Evolutionary conservation across 1,140 invertebrate genomes (phyloP).

Genomic region (Doryteuthis pealeii): DNA sequence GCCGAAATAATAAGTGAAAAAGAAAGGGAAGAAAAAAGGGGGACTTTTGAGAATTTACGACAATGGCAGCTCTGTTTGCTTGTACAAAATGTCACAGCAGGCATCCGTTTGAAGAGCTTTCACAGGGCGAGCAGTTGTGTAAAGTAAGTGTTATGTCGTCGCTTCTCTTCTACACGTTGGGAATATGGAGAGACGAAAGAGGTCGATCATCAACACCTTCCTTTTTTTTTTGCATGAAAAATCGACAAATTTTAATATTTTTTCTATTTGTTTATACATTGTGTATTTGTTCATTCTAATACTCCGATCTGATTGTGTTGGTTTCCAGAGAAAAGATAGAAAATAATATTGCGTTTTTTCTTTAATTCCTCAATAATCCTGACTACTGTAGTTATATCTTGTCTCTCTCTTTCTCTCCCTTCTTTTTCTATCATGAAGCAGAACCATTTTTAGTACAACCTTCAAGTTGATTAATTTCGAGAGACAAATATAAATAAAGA

Average conservation of each 20-base stretch:
- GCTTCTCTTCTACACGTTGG: neutral
- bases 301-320: neutral
- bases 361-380: too few species aligned
- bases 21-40: neutral
- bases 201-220: neutral
- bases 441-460: too few species aligned
- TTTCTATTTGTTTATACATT: neutral
- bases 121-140: constrained; percentile 90
- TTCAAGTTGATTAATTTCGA: too few species aligned
- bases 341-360: too few species aligned
- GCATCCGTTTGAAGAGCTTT: constrained; percentile 94
- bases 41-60: neutral
- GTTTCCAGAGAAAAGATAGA: too few species aligned
- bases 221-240: neutral
- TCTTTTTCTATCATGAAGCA: too few species aligned
- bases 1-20: neutral
- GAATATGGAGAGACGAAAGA: too few species aligned
- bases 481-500: too few species aligned
- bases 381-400: too few species aligned
- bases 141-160: constrained; percentile 76
- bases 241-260: too few species aligned
- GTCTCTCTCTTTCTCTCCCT: too few species aligned
- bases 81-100: constrained; percentile 93
- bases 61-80: constrained; percentile 74
- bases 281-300: neutral